Evolutionary conservation across 2,888 invertebrate species (phyloP).

Genomic region (Ypsolopha scabrella): DNA sequence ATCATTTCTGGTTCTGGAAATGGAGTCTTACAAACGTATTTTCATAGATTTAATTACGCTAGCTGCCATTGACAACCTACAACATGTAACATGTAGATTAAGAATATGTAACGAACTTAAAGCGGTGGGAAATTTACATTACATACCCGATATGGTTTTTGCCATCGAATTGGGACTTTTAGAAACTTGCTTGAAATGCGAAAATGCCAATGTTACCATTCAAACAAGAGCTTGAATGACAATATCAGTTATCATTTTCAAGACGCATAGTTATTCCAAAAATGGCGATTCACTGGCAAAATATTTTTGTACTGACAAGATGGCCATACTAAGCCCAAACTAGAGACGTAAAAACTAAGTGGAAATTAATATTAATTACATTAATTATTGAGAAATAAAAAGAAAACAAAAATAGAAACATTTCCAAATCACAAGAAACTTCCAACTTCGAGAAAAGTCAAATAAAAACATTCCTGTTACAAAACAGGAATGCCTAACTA

Average conservation of each 20-base stretch:
- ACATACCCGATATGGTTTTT: conserved; percentile 47
- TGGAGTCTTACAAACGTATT: no score
- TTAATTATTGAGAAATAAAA: not conserved
- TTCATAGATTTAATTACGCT: no score
- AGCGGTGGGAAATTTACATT: conserved; percentile 57
- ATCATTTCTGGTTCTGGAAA: no score
- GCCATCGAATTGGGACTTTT: conserved; percentile 39
- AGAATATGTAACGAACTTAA: conserved; percentile 2
- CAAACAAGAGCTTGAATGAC: no score
- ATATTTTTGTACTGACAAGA: conserved; percentile 12
- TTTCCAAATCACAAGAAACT: not conserved
- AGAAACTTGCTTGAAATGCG: conserved; percentile 12
- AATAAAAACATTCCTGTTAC: not conserved
- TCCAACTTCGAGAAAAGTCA: not conserved
- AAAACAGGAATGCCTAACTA: not conserved
- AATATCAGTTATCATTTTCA: conserved; percentile 5
- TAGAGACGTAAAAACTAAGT: conserved; percentile 11
- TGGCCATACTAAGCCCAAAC: conserved; percentile 7
- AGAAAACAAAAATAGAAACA: not conserved
- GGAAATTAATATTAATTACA: not conserved
- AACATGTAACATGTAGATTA: not conserved
- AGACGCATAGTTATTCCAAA: conserved; percentile 9
- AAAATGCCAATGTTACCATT: conserved; percentile 7
- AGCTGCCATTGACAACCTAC: no score
- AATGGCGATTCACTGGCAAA: conserved; percentile 37